A percentile compares a stretch with the other conserved stretches of the same genome.
phyloP scores from a whole-genome alignment of 2,888 invertebrate species.

The Epirrhoe tristata region DNA sequence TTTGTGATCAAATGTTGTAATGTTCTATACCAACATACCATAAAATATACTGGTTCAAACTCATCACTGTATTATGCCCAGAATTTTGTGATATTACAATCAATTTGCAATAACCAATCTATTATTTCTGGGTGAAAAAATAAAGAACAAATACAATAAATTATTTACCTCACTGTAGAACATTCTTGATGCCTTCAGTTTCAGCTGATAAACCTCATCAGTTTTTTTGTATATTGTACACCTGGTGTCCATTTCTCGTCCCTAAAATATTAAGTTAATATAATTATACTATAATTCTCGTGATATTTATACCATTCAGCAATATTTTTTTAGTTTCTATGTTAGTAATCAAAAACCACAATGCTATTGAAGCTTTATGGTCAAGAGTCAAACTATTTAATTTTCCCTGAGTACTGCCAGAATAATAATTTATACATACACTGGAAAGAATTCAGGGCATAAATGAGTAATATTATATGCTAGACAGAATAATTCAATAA shows the following conservation, averaged over 20 bases:
- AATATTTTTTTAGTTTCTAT: constrained; percentile 41
- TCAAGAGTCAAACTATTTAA: constrained; percentile 57
- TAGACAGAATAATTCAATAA: neutral
- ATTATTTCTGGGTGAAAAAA: constrained; percentile 19
- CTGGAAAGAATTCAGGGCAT: constrained; percentile 72
- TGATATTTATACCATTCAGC: neutral
- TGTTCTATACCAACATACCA: constrained; percentile 59
- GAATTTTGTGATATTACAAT: constrained; percentile 43
- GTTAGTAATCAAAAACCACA: constrained; percentile 63
- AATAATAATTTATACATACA: constrained; percentile 45
- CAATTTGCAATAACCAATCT: constrained; percentile 8
- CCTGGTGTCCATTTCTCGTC: constrained; percentile 96
- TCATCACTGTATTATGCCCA: constrained; percentile 58
- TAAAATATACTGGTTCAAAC: constrained; percentile 59
- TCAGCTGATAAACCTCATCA: constrained; percentile 98
- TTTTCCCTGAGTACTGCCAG: constrained; percentile 72
- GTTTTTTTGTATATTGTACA: constrained; percentile 99
- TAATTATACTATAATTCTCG: neutral
- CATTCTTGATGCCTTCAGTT: constrained; percentile 97
- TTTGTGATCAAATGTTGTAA: constrained; percentile 49
- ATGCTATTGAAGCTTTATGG: constrained; percentile 51
- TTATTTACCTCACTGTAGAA: constrained; percentile 91
- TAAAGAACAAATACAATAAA: neutral
- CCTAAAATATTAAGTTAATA: constrained; percentile 73
- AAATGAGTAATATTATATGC: neutral